Percentiles rank a stretch among this genome's conserved stretches.
phyloP scores from a whole-genome alignment of 2,888 invertebrate species.

The Arctia plantaginis region DNA sequence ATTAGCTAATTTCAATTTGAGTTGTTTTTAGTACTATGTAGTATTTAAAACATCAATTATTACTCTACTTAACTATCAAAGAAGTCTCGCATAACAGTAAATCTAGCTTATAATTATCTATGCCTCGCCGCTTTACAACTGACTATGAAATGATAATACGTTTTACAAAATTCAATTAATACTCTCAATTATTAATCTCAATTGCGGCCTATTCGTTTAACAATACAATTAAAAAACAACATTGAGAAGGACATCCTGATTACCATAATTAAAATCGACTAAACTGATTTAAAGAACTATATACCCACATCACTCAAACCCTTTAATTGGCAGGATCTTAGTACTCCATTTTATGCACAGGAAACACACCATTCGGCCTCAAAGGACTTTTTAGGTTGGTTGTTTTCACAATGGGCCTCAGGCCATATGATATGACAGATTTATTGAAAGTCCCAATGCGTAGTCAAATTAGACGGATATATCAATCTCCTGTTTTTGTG shows the following conservation, averaged over 20 bases:
- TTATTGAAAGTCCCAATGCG: slow-evolving; percentile 72
- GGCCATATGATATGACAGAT: slow-evolving; percentile 83
- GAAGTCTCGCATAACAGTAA: neutral
- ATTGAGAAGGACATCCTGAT: slow-evolving; percentile 72
- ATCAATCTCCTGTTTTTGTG: slow-evolving; percentile 77
- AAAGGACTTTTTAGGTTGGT: slow-evolving; percentile 77
- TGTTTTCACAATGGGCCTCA: slow-evolving; percentile 65
- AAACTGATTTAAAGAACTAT: slow-evolving; percentile 71
- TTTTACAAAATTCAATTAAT: slow-evolving; percentile 42
- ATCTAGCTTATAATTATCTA: slow-evolving; percentile 2
- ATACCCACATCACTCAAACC: slow-evolving; percentile 74
- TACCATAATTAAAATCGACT: slow-evolving; percentile 73
- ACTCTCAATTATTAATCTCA: slow-evolving; percentile 48
- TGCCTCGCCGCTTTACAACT: neutral
- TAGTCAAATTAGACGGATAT: slow-evolving; percentile 85
- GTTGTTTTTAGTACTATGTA: too few relatives aligned
- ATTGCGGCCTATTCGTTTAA: slow-evolving; percentile 47
- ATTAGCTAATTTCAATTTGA: too few relatives aligned
- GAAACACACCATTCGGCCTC: slow-evolving; percentile 75
- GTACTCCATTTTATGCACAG: slow-evolving; percentile 63
- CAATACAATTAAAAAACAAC: slow-evolving; percentile 59
- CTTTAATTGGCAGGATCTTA: slow-evolving; percentile 76
- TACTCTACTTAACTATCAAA: neutral
- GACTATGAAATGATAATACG: slow-evolving; percentile 26
- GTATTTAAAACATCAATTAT: too few relatives aligned